Base-by-base conservation (phyloP, 1,140 invertebrate species). In the Drosophila nigrodunni region DNA sequence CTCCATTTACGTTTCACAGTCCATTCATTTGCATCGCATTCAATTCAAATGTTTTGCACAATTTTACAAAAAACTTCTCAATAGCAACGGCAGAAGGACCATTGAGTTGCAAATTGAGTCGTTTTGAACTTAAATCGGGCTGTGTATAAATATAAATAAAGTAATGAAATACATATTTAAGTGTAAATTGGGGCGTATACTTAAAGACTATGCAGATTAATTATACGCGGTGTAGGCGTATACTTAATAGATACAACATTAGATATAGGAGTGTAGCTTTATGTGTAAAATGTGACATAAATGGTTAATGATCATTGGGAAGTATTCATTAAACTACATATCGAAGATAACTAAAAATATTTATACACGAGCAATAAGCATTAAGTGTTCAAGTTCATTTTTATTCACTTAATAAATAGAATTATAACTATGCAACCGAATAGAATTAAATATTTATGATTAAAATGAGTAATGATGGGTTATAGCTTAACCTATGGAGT, bases 11-110 rank as follows among this genome's bases (percentile, higher is more conserved):
- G 66, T 75, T 78, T 69, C 37, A 67, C 83, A 78, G 72, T 73
- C 49, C 71, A 72, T 61, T 37, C 80, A 80, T 55, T 81, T 57
- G 50, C 82, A 76, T 64, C 21, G 52, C 71, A 87, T 74, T 82
- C 83, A 69, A 76, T 86, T 77, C 64, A 71, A 82, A 87, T 79
- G 64, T 74, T 77, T 80, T 39, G 66, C 87, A 79, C 52, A 46
- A 62, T 71, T 70, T 77, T 21, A 25, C 25, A 73, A 55, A 25
- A 65, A 34, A 10, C 34, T 18, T 11, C 41, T 43, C 41, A 43
- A 43, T 13, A 7, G 41, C 11, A 43, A 2, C 10, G 10, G 57
- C 49, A 50, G 39, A 47, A 50, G 58, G 59, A 46, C 10, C 11
- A 3, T 7, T 11, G n/a, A 50, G 15, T 9, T 11, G 47, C 15